Evolutionary conservation across 1,140 invertebrate genomes (phyloP).

Genomic region (Lithobius niger): DNA sequence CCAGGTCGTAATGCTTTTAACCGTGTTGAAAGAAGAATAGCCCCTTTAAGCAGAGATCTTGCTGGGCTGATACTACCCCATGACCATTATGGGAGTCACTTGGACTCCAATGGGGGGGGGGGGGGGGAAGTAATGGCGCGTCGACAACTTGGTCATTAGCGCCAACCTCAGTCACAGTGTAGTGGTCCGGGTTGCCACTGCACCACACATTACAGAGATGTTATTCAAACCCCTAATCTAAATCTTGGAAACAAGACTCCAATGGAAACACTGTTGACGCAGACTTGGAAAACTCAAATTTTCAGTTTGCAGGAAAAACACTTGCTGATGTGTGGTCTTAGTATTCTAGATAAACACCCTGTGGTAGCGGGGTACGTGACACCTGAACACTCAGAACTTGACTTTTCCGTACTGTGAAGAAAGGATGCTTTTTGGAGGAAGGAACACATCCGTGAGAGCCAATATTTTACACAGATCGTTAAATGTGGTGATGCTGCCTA

Average conservation of each 20-base stretch:
- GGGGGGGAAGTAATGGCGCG: no score
- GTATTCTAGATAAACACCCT: constrained; percentile 23
- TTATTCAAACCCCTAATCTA: no score
- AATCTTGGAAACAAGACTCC: no score
- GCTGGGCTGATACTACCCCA: constrained; percentile 28
- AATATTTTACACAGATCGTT: background rate
- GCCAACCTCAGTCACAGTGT: no score
- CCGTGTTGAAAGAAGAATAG: constrained; percentile 28
- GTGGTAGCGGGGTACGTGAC: constrained; percentile 24
- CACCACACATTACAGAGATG: no score
- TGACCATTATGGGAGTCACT: constrained; percentile 29
- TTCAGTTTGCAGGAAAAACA: constrained; percentile 20
- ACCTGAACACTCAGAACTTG: no score
- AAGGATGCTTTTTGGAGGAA: background rate
- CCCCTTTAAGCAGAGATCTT: constrained; percentile 28
- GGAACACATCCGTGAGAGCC: background rate
- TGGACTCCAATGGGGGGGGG: constrained; percentile 24
- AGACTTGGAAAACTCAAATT: constrained; percentile 27
- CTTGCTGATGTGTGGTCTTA: constrained; percentile 21
- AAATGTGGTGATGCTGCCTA: background rate
- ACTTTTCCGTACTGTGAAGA: no score
- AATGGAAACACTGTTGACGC: constrained; percentile 25
- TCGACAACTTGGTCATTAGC: no score
- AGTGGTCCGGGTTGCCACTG: no score
- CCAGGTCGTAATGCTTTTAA: constrained; percentile 29